These are phyloP conservation scores for Odocoileus hemionus DNA, from an alignment of 2,113 vertebrate species.

Conservation along the genomic window DNA sequence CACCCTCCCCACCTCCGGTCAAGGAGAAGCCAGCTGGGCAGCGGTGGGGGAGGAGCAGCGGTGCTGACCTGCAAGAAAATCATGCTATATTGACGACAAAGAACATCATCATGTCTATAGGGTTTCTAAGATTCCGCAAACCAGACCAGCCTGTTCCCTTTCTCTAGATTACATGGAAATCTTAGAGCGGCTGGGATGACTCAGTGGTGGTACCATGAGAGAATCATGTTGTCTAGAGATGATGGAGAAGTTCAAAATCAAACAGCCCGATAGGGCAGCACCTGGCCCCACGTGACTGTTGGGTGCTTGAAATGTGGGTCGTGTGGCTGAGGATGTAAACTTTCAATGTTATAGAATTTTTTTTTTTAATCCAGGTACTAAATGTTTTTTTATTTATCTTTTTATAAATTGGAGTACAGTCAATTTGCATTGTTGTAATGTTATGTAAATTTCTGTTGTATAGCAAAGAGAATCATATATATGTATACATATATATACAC, in stretches of 20 bases:
- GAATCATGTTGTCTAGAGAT: background rate
- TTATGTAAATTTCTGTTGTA: background rate
- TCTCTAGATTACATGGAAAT: background rate
- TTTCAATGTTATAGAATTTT: background rate
- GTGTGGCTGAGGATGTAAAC: background rate
- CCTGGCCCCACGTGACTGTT: fast-evolving
- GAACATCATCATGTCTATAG: background rate
- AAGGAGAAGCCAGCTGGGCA: background rate
- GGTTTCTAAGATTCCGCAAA: background rate
- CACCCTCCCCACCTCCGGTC: background rate
- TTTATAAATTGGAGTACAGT: background rate
- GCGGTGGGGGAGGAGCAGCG: fast-evolving
- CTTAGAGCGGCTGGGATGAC: background rate
- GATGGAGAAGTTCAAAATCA: background rate
- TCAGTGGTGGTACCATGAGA: background rate
- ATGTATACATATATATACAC: background rate
- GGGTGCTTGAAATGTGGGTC: background rate
- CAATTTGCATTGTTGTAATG: background rate
- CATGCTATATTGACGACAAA: too few relatives aligned
- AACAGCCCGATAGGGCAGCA: background rate
- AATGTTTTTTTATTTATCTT: background rate
- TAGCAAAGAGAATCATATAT: background rate
- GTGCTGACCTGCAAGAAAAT: background rate
- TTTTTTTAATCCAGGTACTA: background rate
- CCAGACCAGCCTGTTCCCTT: background rate